Evolutionary conservation across 2,797 vertebrate genomes (phyloP), one percentile per base, ranked within the genome.

Genomic region (Myripristis murdjan): DNA sequence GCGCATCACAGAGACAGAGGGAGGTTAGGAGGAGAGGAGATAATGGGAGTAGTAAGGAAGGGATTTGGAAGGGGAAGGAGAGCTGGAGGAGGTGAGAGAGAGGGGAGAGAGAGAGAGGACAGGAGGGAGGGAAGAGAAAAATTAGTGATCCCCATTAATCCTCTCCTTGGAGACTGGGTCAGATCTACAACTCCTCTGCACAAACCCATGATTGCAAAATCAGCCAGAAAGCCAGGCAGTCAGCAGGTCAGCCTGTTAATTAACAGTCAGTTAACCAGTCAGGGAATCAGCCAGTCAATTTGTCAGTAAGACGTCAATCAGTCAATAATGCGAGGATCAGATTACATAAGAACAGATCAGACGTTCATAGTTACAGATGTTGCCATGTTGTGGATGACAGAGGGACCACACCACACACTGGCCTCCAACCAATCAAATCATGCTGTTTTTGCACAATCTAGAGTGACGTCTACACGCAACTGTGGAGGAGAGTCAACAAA

Each of bases 101-200:
- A 24, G 5, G 47, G 51, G 31, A 26, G 24, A 31, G 26, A 53
- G 23, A n/a, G 24, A 54, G 28, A 18, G 52, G 10, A 16, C 6
- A 54, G 28, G 9, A 7, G 6, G 20, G 16, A 10, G 35, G 28
- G 28, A 9, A 33, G 52, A 33, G 28, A 33, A 53, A 53, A n/a
- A 33, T n/a, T n/a, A 33, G 24, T 53, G 15, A 53, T 53, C 51
- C 51, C 16, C 26, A n/a, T 15, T 53, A 53, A 31, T 31, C 51
- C 51, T n/a, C 26, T 28, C 51, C 15, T 31, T 24, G 51, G 16
- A 53, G 26, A 14, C 2, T 56, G 18, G 39, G 48, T 64, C 24
- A 11, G 11, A 55, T 39, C 15, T 28, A n/a, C 2, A 47, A 7
- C 51, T 3, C 51, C 48, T 24, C 51, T 3, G n/a, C 8, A 31